Conservation (phyloP, 2,113 vertebrate species). For the Struthio camelus region DNA sequence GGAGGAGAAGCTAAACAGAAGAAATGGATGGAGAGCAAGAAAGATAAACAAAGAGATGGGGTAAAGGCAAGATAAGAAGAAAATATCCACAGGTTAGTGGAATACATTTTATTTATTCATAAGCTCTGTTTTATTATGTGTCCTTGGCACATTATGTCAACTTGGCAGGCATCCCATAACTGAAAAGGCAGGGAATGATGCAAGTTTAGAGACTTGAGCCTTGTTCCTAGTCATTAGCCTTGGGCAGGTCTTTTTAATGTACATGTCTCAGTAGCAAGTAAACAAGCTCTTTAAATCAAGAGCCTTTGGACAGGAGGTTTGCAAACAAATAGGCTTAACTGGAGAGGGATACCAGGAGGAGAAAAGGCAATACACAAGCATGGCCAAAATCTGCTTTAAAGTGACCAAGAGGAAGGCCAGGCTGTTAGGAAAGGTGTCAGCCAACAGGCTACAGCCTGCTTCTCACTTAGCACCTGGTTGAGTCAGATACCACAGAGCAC, state of each 20-base stretch:
- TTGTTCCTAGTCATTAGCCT: conserved; percentile 40
- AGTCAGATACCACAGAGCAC: background rate
- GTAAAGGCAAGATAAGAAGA: conserved; percentile 6
- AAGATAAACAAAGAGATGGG: background rate
- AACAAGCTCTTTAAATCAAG: conserved; percentile 12
- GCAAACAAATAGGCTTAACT: background rate
- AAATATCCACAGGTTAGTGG: conserved; percentile 51
- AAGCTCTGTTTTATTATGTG: conserved; percentile 34
- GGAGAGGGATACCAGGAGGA: background rate
- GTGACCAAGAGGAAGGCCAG: background rate
- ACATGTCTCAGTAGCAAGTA: background rate
- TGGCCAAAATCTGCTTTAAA: background rate
- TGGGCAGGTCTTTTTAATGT: conserved; percentile 4
- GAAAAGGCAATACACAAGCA: background rate
- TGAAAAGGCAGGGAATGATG: conserved; percentile 28
- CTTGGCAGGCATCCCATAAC: conserved; percentile 50
- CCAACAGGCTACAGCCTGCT: background rate
- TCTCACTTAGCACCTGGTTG: background rate
- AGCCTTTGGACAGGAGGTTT: background rate
- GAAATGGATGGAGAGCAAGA: background rate
- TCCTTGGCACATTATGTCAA: too few species aligned
- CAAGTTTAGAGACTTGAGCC: background rate
- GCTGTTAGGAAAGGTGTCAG: background rate
- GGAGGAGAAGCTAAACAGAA: background rate
- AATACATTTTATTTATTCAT: conserved; percentile 65